Percentiles rank a stretch among this genome's conserved stretches.
Conservation (phyloP, 2,113 vertebrate genomes). For the Otolemur garnettii region DNA sequence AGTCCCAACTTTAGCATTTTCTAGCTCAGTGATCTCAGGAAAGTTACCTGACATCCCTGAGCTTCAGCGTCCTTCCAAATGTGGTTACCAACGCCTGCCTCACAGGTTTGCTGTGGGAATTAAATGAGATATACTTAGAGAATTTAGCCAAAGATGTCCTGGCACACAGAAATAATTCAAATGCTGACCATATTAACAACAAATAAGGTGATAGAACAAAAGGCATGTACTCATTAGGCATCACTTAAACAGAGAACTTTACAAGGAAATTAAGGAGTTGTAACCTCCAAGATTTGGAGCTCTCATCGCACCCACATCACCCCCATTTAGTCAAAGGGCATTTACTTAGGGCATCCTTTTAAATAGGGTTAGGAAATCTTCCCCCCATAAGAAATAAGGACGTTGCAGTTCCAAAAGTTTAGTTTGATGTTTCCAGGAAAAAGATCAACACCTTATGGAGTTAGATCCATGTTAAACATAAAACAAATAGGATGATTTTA, state of each 20-base stretch:
- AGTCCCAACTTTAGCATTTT: not conserved
- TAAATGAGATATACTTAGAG: slow-evolving; percentile 16
- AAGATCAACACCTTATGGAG: not conserved
- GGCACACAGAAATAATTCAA: not conserved
- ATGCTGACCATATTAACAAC: not conserved
- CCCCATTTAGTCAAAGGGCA: not conserved
- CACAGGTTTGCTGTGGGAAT: not conserved
- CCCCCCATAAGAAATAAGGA: not conserved
- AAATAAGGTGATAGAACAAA: not conserved
- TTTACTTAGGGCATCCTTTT: not conserved
- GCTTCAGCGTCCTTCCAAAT: not conserved
- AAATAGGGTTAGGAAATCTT: not conserved
- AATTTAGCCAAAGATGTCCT: not conserved
- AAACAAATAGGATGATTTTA: slow-evolving; percentile 7
- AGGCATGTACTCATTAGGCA: not conserved
- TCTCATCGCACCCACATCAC: not conserved
- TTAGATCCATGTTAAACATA: not conserved
- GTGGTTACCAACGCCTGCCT: not conserved
- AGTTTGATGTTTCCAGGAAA: not conserved
- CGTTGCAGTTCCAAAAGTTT: not conserved
- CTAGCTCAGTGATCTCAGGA: not conserved
- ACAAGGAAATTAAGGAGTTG: not conserved
- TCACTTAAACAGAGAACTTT: not conserved
- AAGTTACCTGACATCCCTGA: not conserved
- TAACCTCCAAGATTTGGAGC: not conserved